These are phyloP conservation scores for Orthonychiurus folsomi DNA, from an alignment of 2,888 invertebrate species.

Conservation along the genomic window DNA sequence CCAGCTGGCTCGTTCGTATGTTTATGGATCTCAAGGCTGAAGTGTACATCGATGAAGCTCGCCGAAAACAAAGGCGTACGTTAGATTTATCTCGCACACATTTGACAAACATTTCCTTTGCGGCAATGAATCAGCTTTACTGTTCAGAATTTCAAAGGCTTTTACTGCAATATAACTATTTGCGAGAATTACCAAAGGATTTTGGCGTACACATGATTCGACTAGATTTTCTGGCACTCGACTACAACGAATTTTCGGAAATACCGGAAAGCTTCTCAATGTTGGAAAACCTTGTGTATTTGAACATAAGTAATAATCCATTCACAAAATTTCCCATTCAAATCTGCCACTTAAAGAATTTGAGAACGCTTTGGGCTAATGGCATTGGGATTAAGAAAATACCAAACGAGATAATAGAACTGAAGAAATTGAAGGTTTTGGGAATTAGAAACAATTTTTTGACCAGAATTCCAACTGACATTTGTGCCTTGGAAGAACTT, in stretches of 20 bases:
- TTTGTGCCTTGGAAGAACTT: neutral
- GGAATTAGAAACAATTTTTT: neutral
- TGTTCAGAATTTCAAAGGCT: neutral
- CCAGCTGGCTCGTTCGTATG: neutral
- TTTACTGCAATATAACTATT: constrained; percentile 2
- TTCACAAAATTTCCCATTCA: neutral
- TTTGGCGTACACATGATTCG: neutral
- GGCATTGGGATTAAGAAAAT: neutral
- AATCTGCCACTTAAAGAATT: neutral
- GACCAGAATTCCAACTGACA: neutral
- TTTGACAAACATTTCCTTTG: neutral
- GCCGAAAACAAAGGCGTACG: neutral
- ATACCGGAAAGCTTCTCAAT: neutral
- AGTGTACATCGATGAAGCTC: neutral
- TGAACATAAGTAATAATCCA: neutral
- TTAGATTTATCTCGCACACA: neutral
- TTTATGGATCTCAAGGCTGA: neutral
- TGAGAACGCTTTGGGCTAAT: neutral
- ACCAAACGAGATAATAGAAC: neutral
- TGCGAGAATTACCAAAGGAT: neutral
- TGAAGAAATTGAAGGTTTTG: neutral
- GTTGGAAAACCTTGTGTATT: neutral
- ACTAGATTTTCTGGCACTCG: neutral
- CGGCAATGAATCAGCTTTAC: neutral
- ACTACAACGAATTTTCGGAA: neutral